A percentile compares a stretch with the other conserved stretches of the same genome.
Conservation (phyloP, 2,797 vertebrate species). For the Tamandua tetradactyla region DNA sequence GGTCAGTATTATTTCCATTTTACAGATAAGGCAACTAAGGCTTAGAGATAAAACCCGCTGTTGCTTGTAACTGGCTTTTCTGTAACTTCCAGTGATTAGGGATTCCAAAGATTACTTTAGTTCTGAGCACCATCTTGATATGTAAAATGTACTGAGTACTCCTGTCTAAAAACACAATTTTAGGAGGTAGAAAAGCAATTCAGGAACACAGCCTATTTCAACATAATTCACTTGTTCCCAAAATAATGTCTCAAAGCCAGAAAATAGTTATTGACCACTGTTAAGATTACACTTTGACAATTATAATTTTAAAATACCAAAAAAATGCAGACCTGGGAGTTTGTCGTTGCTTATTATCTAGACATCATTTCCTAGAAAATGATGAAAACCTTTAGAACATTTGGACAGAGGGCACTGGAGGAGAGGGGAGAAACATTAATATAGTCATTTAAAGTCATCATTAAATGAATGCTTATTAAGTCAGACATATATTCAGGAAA, state of each 20-base stretch:
- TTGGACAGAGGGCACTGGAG: not conserved
- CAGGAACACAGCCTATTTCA: constrained; percentile 10
- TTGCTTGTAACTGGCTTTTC: constrained; percentile 7
- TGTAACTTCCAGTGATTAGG: not conserved
- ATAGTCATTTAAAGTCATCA: not conserved
- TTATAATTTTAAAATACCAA: not conserved
- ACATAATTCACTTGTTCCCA: not conserved
- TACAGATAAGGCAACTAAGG: not conserved
- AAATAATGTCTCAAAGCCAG: constrained; percentile 18
- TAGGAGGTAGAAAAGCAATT: not conserved
- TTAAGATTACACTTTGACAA: not conserved
- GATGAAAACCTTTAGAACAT: not conserved
- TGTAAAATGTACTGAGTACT: not conserved
- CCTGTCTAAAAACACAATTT: not conserved
- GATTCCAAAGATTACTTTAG: not conserved
- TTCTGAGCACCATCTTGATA: not conserved
- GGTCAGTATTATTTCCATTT: not conserved
- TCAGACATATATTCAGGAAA: not conserved
- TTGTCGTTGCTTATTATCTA: not conserved
- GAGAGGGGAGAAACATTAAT: not conserved
- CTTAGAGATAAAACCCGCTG: not conserved
- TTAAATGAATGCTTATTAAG: not conserved
- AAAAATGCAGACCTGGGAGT: not conserved
- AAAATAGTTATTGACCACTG: not conserved
- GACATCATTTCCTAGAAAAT: not conserved